phyloP scores from a whole-genome alignment of 2,888 invertebrate species.

The Pherbina coryleti region DNA sequence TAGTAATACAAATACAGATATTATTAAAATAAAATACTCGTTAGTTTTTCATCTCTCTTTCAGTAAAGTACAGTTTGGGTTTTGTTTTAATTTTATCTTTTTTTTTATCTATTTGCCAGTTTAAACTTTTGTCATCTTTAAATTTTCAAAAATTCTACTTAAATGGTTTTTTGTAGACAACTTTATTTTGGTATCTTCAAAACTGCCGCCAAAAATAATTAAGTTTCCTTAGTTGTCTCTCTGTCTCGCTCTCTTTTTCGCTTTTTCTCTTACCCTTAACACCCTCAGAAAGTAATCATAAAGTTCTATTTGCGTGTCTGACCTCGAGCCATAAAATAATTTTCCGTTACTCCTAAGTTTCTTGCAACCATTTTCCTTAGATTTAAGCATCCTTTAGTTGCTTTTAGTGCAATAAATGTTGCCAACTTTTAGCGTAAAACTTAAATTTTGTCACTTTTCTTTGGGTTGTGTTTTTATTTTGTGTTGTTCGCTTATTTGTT shows the following conservation, averaged over 20 bases:
- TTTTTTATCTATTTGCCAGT: too few species aligned
- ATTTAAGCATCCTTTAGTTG: background rate
- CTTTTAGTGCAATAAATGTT: background rate
- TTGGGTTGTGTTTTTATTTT: background rate
- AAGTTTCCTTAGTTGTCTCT: background rate
- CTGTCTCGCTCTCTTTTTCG: background rate
- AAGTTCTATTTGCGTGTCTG: background rate
- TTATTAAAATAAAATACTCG: too few species aligned
- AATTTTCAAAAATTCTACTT: too few species aligned
- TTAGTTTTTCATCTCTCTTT: too few species aligned
- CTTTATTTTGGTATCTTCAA: too few species aligned
- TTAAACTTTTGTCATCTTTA: too few species aligned
- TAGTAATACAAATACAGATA: too few species aligned
- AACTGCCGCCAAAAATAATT: background rate
- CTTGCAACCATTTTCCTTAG: background rate
- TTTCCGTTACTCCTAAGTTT: conserved; percentile 56
- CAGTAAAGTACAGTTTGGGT: too few species aligned
- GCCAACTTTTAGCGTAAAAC: background rate
- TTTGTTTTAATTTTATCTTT: too few species aligned
- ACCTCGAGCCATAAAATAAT: conserved; percentile 26
- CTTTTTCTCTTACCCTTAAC: background rate
- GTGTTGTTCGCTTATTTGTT: background rate
- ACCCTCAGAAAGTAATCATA: background rate
- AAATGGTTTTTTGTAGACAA: too few species aligned
- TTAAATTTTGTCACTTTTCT: background rate